phyloP scores from a whole-genome alignment of 2,888 invertebrate species.

The Teinopalpus imperialis region DNA sequence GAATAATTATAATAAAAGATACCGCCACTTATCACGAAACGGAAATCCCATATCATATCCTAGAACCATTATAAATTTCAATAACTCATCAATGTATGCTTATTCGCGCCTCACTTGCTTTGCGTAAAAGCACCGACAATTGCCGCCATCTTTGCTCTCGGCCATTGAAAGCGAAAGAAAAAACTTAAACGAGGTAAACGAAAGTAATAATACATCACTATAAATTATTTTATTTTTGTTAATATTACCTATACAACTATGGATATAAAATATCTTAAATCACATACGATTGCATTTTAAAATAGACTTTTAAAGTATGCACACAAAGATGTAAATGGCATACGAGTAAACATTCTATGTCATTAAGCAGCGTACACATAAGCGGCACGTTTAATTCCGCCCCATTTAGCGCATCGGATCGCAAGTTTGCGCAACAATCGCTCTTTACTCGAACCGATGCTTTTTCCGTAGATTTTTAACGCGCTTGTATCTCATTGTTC shows the following conservation, averaged over 20 bases:
- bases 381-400: slow-evolving; percentile 67
- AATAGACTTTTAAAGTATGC: neutral
- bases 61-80: slow-evolving; percentile 48
- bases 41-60: slow-evolving; percentile 74
- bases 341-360: slow-evolving; percentile 55
- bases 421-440: slow-evolving; percentile 76
- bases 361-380: slow-evolving; percentile 76
- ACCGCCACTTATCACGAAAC: slow-evolving; percentile 52
- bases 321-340: slow-evolving; percentile 22
- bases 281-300: slow-evolving; percentile 10
- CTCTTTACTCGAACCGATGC: slow-evolving; percentile 70
- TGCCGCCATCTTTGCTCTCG: slow-evolving; percentile 34
- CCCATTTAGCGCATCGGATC: slow-evolving; percentile 77
- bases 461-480: slow-evolving; percentile 71
- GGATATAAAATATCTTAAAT: slow-evolving; percentile 21
- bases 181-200: slow-evolving; percentile 42
- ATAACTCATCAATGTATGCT: slow-evolving; percentile 48
- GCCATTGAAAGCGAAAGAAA: slow-evolving; percentile 38
- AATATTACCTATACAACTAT: slow-evolving; percentile 1
- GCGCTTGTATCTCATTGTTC: slow-evolving; percentile 59
- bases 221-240: slow-evolving; percentile 36
- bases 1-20: slow-evolving; percentile 48
- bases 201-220: slow-evolving; percentile 39
- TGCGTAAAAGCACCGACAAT: slow-evolving; percentile 62
- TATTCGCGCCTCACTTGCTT: slow-evolving; percentile 61